phyloP scores from a whole-genome alignment of 2,797 vertebrate species.

The Babyrousa celebensis region DNA sequence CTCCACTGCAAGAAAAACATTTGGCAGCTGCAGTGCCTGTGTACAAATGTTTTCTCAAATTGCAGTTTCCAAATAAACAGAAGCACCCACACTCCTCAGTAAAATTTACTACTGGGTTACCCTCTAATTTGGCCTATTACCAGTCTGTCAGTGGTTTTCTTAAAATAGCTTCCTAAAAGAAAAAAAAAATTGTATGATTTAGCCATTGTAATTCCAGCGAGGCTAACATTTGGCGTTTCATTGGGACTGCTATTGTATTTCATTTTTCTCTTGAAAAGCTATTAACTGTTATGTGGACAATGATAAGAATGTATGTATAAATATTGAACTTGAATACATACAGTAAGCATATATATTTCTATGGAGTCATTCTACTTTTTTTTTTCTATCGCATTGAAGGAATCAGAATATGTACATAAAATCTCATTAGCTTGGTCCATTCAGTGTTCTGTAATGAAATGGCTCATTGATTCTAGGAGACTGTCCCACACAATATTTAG shows the following conservation, averaged over 20 bases:
- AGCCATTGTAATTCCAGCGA: neutral
- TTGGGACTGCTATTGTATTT: neutral
- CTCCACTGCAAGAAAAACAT: neutral
- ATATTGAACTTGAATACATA: neutral
- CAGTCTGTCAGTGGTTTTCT: slow-evolving; percentile 57
- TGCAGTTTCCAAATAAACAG: slow-evolving; percentile 47
- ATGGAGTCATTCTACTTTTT: neutral
- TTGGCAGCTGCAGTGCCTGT: slow-evolving; percentile 41
- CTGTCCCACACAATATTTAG: neutral
- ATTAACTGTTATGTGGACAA: neutral
- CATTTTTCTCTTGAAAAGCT: neutral
- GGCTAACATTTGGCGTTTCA: neutral
- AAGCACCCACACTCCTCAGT: neutral
- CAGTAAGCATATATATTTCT: neutral
- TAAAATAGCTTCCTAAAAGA: slow-evolving; percentile 53
- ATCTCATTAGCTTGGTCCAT: neutral
- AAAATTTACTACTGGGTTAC: slow-evolving; percentile 44
- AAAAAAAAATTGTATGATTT: neutral
- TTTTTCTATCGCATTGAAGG: neutral
- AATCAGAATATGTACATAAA: neutral
- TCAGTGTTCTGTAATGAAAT: neutral
- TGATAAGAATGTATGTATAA: neutral
- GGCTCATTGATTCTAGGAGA: neutral
- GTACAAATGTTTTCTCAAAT: slow-evolving; percentile 56
- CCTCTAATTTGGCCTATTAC: slow-evolving; percentile 42